Conservation (phyloP, 2,797 vertebrate genomes). For the Lepus townsendii region DNA sequence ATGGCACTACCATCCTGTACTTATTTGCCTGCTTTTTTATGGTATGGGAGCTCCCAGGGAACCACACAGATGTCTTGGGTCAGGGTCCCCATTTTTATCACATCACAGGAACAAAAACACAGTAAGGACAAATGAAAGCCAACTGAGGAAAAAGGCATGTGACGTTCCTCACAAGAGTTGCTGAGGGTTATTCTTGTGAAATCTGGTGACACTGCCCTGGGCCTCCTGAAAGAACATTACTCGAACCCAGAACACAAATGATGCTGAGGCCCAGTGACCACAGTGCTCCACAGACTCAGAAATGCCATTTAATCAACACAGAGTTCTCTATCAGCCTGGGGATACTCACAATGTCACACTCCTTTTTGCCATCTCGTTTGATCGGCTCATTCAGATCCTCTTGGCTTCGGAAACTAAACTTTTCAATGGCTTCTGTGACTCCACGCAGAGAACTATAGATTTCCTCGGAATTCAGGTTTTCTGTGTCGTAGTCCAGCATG, state of each 20-base stretch:
- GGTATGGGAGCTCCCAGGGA: neutral
- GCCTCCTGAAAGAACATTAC: neutral
- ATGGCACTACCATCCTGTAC: fast-evolving
- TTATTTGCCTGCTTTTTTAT: neutral
- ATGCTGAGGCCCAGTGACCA: neutral
- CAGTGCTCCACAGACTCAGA: neutral
- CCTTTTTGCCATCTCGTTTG: slow-evolving; percentile 96
- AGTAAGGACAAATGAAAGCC: neutral
- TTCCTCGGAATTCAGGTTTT: slow-evolving; percentile 99
- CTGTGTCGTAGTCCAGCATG: slow-evolving; percentile 98
- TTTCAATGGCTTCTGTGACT: slow-evolving; percentile 98
- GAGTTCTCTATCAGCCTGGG: neutral
- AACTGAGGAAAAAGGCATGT: neutral
- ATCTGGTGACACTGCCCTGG: neutral
- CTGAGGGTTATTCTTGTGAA: neutral
- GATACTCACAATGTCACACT: slow-evolving; percentile 94
- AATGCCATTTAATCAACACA: neutral
- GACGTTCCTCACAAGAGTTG: neutral
- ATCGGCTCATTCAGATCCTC: slow-evolving; percentile 97
- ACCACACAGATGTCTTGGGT: neutral
- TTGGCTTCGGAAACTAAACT: slow-evolving; percentile 98
- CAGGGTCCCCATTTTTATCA: neutral
- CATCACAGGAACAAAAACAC: neutral
- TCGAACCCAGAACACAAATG: neutral
- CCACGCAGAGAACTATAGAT: slow-evolving; percentile 99